phyloP scores from a whole-genome alignment of 2,113 vertebrate species.

The Festucalex cinctus region DNA sequence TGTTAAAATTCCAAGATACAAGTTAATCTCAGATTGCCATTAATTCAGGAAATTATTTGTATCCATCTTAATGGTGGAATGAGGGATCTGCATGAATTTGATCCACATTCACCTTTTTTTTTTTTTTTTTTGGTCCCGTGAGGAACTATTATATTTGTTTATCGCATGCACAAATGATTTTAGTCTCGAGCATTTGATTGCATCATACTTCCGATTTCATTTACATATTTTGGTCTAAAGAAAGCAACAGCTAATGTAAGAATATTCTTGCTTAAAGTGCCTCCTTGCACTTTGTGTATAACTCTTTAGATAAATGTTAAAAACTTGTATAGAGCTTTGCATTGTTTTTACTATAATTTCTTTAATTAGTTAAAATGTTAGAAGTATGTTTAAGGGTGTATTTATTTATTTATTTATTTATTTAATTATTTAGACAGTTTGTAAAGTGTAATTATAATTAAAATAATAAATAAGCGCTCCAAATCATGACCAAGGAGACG shows the following conservation, averaged over 20 bases:
- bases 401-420: constrained; percentile 1
- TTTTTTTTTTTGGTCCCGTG: too few relatives aligned
- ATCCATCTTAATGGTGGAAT: neutral
- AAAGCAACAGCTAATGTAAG: constrained; percentile 46
- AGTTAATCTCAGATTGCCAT: neutral
- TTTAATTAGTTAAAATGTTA: constrained; percentile 38
- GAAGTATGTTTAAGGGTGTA: constrained; percentile 3
- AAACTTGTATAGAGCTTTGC: constrained; percentile 41
- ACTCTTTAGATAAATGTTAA: constrained; percentile 45
- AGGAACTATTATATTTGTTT: constrained; percentile 19
- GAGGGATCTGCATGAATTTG: constrained; percentile 14
- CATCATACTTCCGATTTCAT: constrained; percentile 15
- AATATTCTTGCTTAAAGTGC: constrained; percentile 70
- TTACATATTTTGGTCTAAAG: constrained; percentile 39
- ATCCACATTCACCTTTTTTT: neutral
- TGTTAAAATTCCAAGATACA: constrained; percentile 29
- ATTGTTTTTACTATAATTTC: constrained; percentile 51
- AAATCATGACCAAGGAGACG: neutral
- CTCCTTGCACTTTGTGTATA: constrained; percentile 75
- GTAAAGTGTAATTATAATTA: constrained; percentile 25
- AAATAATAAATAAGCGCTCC: constrained; percentile 5
- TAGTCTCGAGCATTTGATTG: constrained; percentile 30
- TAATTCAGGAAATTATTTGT: constrained; percentile 1
- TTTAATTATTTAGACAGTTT: constrained; percentile 23
- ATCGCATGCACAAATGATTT: constrained; percentile 22